Percentiles rank a stretch among this genome's conserved stretches.
Conservation (phyloP, 2,113 vertebrate species). For the Prionailurus viverrinus region DNA sequence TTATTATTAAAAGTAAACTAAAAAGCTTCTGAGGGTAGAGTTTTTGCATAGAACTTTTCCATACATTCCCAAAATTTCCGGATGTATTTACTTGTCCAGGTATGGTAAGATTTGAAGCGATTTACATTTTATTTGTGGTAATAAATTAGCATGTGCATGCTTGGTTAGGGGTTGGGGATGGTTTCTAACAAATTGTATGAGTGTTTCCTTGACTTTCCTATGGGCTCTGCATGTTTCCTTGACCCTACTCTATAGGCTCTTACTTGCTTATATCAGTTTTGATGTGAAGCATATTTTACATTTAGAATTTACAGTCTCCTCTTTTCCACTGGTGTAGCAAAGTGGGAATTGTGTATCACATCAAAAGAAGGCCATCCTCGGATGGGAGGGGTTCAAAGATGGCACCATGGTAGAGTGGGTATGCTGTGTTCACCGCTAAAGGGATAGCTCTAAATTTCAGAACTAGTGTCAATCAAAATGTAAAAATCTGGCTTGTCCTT, state of each 20-base stretch:
- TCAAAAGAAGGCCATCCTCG: not conserved
- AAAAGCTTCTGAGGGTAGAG: not conserved
- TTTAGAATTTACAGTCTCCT: not conserved
- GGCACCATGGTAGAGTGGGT: not conserved
- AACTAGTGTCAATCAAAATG: constrained; percentile 40
- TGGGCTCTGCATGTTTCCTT: not conserved
- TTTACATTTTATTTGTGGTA: not conserved
- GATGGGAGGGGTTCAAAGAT: not conserved
- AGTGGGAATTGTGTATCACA: not conserved
- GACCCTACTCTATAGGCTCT: not conserved
- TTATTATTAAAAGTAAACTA: not conserved
- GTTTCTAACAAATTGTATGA: not conserved
- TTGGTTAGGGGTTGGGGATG: too few relatives aligned
- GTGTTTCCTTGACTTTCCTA: not conserved
- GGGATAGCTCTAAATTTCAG: constrained; percentile 15
- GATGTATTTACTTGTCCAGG: not conserved
- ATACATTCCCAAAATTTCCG: not conserved
- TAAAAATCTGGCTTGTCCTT: constrained; percentile 31
- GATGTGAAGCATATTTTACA: not conserved
- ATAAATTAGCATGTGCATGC: not conserved
- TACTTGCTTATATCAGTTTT: not conserved
- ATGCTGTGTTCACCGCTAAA: not conserved
- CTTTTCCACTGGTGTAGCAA: not conserved
- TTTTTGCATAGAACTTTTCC: not conserved
- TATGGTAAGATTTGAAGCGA: not conserved